These are phyloP conservation scores for Paedocypris sp. DNA, from an alignment of 2,113 vertebrate genomes.

Conservation along the genomic window DNA sequence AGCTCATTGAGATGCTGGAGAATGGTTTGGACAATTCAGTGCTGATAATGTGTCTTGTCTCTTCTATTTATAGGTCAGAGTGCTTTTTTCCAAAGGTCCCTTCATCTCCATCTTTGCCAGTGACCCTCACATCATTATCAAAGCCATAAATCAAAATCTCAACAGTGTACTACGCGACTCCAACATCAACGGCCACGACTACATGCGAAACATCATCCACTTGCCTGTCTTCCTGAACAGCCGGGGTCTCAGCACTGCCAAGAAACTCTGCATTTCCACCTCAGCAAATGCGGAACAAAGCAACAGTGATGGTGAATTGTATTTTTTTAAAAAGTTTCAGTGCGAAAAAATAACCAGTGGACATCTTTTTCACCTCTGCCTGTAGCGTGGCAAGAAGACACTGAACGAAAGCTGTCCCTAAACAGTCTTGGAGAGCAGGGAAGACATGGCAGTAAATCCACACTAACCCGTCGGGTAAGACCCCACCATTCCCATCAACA, in stretches of 20 bases:
- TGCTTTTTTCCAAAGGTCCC: constrained; percentile 93
- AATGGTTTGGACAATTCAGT: not conserved
- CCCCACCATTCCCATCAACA: not conserved
- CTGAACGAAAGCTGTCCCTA: constrained; percentile 79
- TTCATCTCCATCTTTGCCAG: constrained; percentile 98
- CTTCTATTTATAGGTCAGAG: constrained; percentile 69
- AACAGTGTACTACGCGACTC: constrained; percentile 94
- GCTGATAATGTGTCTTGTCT: not conserved
- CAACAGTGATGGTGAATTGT: constrained; percentile 52
- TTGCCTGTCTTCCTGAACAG: constrained; percentile 96
- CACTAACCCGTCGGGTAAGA: constrained; percentile 86
- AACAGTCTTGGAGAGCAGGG: constrained; percentile 78
- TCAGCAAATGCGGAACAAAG: constrained; percentile 73
- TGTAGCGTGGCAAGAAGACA: constrained; percentile 77
- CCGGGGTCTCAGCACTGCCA: constrained; percentile 78
- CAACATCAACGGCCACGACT: constrained; percentile 97
- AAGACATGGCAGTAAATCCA: constrained; percentile 83
- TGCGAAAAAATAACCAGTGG: not conserved
- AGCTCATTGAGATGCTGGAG: no score
- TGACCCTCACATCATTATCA: constrained; percentile 97
- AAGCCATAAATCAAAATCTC: constrained; percentile 98
- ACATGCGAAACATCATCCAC: constrained; percentile 97
- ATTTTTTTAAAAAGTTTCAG: not conserved
- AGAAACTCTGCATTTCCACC: constrained; percentile 67
- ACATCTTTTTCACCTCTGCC: not conserved